Conservation (phyloP, 1,140 invertebrate species). For the Vollenhovia emeryi region DNA sequence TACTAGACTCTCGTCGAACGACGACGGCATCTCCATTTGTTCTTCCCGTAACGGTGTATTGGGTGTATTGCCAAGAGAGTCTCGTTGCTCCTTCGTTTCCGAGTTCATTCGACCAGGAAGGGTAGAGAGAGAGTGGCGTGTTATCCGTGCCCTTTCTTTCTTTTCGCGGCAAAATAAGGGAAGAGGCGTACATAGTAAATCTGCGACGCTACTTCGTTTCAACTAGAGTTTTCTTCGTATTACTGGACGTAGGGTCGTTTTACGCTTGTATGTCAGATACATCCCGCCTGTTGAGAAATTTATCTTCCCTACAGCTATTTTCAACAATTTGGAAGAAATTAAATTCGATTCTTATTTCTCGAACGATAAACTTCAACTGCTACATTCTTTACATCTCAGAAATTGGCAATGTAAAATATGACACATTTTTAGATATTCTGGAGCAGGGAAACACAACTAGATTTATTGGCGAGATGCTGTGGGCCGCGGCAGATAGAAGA, state of each 20-base stretch:
- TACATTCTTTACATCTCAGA: not conserved
- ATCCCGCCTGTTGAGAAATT: not conserved
- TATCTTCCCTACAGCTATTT: not conserved
- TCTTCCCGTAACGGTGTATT: constrained; percentile 60
- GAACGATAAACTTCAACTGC: not conserved
- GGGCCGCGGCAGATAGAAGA: too few relatives aligned
- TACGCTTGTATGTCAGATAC: not conserved
- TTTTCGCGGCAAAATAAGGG: constrained; percentile 44
- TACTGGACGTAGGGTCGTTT: not conserved
- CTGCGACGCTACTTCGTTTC: constrained; percentile 25
- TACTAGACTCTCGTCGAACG: constrained; percentile 70
- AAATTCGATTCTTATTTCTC: not conserved
- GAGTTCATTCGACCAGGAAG: constrained; percentile 26
- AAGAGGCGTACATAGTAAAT: constrained; percentile 39
- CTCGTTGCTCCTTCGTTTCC: constrained; percentile 51
- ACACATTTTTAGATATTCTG: not conserved
- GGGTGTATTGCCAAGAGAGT: constrained; percentile 36
- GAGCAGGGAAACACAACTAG: too few relatives aligned
- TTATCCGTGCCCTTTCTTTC: constrained; percentile 28
- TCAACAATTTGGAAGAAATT: not conserved
- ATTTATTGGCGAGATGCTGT: too few relatives aligned
- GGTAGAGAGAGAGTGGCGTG: constrained; percentile 4
- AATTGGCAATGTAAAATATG: not conserved
- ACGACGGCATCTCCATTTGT: constrained; percentile 62
- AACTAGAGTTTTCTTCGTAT: not conserved